Percentiles rank a stretch among this genome's conserved stretches.
Evolutionary conservation across 2,113 vertebrate species (phyloP).

Genomic region (Xyrauchen texanus): DNA sequence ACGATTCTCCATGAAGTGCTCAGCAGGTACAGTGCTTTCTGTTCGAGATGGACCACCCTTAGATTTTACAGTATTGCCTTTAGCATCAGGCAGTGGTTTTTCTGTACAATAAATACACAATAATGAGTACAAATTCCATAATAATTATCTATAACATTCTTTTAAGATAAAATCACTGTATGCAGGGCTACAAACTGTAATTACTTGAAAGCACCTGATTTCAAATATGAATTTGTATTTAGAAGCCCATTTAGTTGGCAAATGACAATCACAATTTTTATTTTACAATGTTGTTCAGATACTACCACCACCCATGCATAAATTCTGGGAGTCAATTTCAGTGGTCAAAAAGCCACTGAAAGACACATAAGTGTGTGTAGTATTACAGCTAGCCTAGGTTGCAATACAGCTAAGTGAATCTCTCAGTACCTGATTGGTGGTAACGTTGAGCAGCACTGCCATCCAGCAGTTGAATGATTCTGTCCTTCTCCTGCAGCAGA

Average conservation of each 20-base stretch:
- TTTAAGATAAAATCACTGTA: background rate
- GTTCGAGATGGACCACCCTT: constrained; percentile 58
- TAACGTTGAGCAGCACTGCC: constrained; percentile 77
- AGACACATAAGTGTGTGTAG: no score
- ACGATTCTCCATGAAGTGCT: constrained; percentile 85
- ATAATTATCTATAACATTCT: background rate
- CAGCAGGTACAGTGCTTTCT: constrained; percentile 78
- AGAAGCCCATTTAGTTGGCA: no score
- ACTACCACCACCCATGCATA: no score
- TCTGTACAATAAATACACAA: constrained; percentile 69
- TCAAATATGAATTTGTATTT: no score
- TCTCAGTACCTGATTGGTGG: constrained; percentile 78
- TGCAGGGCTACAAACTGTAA: no score
- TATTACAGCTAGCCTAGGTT: no score
- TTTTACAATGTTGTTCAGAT: no score
- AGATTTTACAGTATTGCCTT: constrained; percentile 64
- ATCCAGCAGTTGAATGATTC: constrained; percentile 78
- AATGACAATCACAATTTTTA: no score
- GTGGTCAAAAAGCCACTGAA: no score
- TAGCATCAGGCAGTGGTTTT: constrained; percentile 74
- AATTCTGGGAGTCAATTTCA: no score
- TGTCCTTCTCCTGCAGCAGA: constrained; percentile 86
- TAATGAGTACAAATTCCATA: background rate
- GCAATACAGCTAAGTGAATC: background rate
- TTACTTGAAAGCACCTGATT: no score